Percentiles rank a stretch among this genome's conserved stretches.
Evolutionary conservation across 2,888 invertebrate species (phyloP).

Genomic region (Thecocarcelia acutangulata): DNA sequence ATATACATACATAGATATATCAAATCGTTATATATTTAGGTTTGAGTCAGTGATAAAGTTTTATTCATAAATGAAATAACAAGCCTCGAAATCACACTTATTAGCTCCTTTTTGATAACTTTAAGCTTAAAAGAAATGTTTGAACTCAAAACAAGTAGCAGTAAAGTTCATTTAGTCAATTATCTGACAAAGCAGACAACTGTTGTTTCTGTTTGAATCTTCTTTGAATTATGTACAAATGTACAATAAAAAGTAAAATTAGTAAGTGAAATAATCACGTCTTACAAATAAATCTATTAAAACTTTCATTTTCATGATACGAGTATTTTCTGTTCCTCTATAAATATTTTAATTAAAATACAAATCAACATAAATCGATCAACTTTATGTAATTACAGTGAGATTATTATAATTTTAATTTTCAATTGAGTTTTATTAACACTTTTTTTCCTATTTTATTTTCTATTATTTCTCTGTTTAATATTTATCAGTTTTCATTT

Average conservation of each 20-base stretch:
- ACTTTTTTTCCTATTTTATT: slow-evolving; percentile 5
- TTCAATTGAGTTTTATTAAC: slow-evolving; percentile 45
- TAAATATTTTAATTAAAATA: slow-evolving; percentile 57
- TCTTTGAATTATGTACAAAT: neutral
- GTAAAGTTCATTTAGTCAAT: no score
- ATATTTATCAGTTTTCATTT: slow-evolving; percentile 50
- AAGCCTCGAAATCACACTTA: no score
- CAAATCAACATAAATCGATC: slow-evolving; percentile 40
- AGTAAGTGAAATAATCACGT: slow-evolving; percentile 25
- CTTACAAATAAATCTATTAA: slow-evolving; percentile 32
- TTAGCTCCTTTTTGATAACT: no score
- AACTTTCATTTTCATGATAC: slow-evolving; percentile 51
- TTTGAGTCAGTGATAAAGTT: no score
- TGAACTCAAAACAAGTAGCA: no score
- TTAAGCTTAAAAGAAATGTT: no score
- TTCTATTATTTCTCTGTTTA: slow-evolving; percentile 30
- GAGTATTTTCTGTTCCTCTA: slow-evolving; percentile 38
- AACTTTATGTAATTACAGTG: slow-evolving; percentile 58
- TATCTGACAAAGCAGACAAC: neutral
- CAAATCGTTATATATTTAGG: no score
- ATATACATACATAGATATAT: no score
- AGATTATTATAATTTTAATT: slow-evolving; percentile 62
- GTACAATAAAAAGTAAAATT: slow-evolving; percentile 9
- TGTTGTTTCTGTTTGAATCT: neutral
- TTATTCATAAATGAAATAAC: no score